Conservation (phyloP, 2,888 invertebrate species). For the Schizotus pectinicornis region DNA sequence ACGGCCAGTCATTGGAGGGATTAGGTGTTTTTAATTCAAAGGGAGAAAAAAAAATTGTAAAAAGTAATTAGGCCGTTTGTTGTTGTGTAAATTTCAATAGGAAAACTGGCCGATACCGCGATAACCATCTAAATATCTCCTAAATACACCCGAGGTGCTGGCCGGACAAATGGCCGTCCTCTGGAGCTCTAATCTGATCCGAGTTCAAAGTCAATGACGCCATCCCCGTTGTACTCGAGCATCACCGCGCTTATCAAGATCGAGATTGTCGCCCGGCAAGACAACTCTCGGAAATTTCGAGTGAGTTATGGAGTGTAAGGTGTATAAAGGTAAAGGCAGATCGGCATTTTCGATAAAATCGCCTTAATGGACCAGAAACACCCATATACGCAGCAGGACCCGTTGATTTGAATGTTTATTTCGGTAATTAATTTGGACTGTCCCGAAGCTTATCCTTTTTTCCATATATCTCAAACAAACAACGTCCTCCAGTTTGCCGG, state of each 20-base stretch:
- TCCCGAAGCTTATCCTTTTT: background rate
- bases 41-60: constrained; percentile 1
- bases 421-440: constrained; percentile 18
- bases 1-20: constrained; percentile 1
- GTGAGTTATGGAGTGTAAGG: constrained; percentile 27
- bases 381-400: constrained; percentile 22
- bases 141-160: constrained; percentile 15
- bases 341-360: constrained; percentile 23
- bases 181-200: too few species aligned
- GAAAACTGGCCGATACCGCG: background rate
- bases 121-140: constrained; percentile 14
- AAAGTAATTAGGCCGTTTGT: constrained; percentile 19
- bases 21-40: constrained; percentile 7
- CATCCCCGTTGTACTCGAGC: background rate
- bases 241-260: constrained; percentile 5
- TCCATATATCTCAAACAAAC: constrained; percentile 3
- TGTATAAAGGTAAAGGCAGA: constrained; percentile 22
- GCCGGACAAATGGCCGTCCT: constrained; percentile 11
- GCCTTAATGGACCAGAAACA: constrained; percentile 23
- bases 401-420: constrained; percentile 23
- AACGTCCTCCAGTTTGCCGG: too few species aligned
- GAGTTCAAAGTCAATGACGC: constrained; percentile 8
- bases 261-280: constrained; percentile 8
- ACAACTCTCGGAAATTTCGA: background rate
- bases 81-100: constrained; percentile 1